phyloP scores from a whole-genome alignment of 2,113 vertebrate genomes.

The Nestor notabilis region DNA sequence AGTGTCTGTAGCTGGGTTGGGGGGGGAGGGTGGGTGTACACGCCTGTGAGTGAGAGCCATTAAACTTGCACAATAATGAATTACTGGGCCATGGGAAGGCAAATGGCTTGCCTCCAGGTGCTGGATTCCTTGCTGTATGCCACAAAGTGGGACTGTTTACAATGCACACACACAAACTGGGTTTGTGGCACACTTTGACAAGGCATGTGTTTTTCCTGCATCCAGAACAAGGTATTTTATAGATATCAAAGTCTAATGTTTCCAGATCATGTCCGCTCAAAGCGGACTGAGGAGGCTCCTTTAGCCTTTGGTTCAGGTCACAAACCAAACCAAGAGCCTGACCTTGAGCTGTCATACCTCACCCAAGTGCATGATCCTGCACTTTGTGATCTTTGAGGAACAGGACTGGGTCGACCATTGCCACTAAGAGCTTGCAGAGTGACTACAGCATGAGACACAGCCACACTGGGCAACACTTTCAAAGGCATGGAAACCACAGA shows the following conservation, averaged over 20 bases:
- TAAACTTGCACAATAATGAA: background rate
- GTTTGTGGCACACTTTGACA: background rate
- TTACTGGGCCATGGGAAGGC: background rate
- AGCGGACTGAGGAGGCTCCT: background rate
- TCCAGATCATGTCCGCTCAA: background rate
- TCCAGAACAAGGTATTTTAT: background rate
- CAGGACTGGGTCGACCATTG: background rate
- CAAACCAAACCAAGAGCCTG: background rate
- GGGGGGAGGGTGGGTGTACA: background rate
- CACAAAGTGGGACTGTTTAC: background rate
- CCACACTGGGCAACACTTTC: background rate
- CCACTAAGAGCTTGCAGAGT: background rate
- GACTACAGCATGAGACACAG: background rate
- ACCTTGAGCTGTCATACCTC: background rate
- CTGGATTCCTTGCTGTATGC: background rate
- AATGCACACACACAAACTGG: background rate
- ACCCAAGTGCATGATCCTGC: background rate
- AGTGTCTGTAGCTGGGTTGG: background rate
- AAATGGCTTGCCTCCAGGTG: conserved; percentile 25
- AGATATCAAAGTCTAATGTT: background rate
- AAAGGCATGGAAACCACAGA: background rate
- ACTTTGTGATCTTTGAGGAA: background rate
- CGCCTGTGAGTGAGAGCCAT: background rate
- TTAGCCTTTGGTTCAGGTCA: background rate
- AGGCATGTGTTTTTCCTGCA: background rate